Evolutionary conservation across 2,888 invertebrate genomes (phyloP).

Genomic region (Scaptomyza caliginosa): DNA sequence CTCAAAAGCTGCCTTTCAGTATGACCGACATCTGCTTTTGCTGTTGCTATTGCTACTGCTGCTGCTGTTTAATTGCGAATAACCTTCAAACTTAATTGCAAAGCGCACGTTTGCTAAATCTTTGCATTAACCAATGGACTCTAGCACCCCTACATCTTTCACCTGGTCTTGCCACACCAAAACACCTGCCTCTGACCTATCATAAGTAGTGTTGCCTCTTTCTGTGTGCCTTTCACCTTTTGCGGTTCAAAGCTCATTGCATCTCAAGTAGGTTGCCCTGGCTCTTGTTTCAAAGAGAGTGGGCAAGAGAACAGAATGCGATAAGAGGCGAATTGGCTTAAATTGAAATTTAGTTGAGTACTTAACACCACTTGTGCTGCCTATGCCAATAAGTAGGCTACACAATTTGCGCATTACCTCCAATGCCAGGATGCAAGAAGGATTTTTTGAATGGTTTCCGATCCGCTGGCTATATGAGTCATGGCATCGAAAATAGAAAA

Average conservation of each 20-base stretch:
- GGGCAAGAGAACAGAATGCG: slow-evolving; percentile 1
- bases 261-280: slow-evolving; percentile 59
- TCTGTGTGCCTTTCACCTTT: slow-evolving; percentile 59
- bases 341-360: slow-evolving; percentile 66
- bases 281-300: slow-evolving; percentile 26
- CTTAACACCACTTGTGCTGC: slow-evolving; percentile 25
- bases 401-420: slow-evolving; percentile 45
- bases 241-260: slow-evolving; percentile 71
- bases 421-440: slow-evolving; percentile 22
- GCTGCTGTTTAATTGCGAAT: slow-evolving; percentile 22
- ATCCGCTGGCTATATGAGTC: slow-evolving; percentile 64
- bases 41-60: slow-evolving; percentile 20
- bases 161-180: background rate
- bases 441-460: slow-evolving; percentile 66
- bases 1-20: slow-evolving; percentile 46
- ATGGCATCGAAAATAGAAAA: slow-evolving; percentile 34
- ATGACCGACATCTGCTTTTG: slow-evolving; percentile 30
- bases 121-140: slow-evolving; percentile 70
- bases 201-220: background rate
- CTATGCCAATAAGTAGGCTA: slow-evolving; percentile 63
- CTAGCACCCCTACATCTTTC: background rate
- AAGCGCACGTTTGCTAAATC: slow-evolving; percentile 60
- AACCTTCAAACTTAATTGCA: slow-evolving; percentile 79
- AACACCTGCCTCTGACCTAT: slow-evolving; percentile 1
- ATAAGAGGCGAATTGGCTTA: slow-evolving; percentile 60